phyloP scores from a whole-genome alignment of 2,797 vertebrate species.

The Enteromius radiatus region DNA sequence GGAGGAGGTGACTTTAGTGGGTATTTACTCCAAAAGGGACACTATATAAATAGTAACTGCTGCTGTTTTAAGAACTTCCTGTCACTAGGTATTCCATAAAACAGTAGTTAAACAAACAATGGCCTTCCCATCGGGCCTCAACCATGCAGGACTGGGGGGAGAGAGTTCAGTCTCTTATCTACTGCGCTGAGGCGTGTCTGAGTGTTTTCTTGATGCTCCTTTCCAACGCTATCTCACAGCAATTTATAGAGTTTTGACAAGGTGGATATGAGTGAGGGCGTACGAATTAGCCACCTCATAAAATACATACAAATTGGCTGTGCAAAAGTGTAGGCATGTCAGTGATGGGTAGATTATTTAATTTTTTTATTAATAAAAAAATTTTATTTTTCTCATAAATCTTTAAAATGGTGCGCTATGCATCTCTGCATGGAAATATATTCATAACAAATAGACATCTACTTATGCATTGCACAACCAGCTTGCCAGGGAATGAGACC shows the following conservation, averaged over 20 bases:
- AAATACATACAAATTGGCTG: neutral
- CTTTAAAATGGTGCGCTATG: neutral
- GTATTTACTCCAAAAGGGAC: constrained; percentile 79
- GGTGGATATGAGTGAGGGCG: neutral
- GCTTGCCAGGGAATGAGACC: constrained; percentile 25
- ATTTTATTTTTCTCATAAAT: neutral
- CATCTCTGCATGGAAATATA: constrained; percentile 20
- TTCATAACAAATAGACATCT: constrained; percentile 19
- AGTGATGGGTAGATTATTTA: neutral
- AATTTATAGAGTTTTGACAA: neutral
- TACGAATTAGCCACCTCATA: neutral
- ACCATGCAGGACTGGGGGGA: neutral
- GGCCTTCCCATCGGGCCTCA: constrained; percentile 30
- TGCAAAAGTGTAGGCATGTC: neutral
- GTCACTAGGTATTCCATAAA: constrained; percentile 80
- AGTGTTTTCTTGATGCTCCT: neutral
- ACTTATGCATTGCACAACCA: constrained; percentile 25
- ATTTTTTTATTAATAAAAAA: too few relatives aligned
- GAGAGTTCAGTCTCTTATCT: neutral
- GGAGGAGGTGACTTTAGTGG: constrained; percentile 44
- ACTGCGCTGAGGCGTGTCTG: neutral
- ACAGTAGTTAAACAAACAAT: constrained; percentile 82
- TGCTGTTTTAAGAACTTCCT: constrained; percentile 85
- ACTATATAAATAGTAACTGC: constrained; percentile 83
- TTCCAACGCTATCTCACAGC: neutral